A percentile compares a stretch with the other conserved stretches of the same genome.
phyloP scores from a whole-genome alignment of 2,797 vertebrate genomes.

The Limosa lapponica region DNA sequence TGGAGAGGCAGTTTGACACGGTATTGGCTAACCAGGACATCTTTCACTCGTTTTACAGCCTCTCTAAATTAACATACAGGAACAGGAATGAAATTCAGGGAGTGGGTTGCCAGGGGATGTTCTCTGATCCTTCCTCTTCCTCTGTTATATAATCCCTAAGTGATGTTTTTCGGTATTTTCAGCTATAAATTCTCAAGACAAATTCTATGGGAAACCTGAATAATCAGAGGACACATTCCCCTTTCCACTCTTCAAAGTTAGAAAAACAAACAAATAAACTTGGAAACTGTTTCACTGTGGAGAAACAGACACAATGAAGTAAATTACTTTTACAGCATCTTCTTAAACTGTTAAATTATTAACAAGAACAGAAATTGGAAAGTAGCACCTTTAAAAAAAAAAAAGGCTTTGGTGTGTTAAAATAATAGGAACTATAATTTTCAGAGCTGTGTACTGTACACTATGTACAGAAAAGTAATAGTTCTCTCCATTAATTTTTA shows the following conservation, averaged over 20 bases:
- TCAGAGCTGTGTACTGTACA: background rate
- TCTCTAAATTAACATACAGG: background rate
- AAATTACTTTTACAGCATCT: background rate
- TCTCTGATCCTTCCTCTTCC: background rate
- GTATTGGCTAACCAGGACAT: background rate
- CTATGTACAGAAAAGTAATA: background rate
- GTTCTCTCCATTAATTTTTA: background rate
- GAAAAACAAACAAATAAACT: background rate
- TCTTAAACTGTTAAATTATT: conserved; percentile 34
- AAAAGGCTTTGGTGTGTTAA: background rate
- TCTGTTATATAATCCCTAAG: background rate
- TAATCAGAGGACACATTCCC: background rate
- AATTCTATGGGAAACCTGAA: background rate
- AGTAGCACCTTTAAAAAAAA: background rate
- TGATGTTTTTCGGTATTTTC: background rate
- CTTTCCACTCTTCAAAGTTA: background rate
- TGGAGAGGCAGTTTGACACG: background rate
- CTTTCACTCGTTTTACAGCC: background rate
- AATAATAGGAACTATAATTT: background rate
- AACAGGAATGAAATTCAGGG: background rate
- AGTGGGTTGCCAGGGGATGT: fast-evolving
- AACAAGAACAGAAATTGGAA: background rate
- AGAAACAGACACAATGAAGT: background rate
- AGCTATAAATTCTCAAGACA: background rate
- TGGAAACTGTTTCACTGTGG: background rate